These are phyloP conservation scores for Dione juno DNA, from an alignment of 2,888 invertebrate species.

Conservation along the genomic window DNA sequence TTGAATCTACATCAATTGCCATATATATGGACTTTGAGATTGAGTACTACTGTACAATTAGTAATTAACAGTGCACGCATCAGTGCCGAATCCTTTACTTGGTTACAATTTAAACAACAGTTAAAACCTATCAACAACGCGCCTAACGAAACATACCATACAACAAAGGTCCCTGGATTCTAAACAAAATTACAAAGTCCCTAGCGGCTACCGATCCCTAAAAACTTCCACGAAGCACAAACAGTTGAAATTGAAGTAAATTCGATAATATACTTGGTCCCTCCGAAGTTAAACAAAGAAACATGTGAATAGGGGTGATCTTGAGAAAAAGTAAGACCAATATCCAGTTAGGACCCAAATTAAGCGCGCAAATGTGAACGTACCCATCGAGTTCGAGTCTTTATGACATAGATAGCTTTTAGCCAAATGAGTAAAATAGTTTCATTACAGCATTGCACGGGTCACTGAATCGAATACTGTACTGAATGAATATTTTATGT, in stretches of 20 bases:
- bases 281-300: conserved; percentile 44
- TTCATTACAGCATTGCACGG: conserved; percentile 32
- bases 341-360: conserved; percentile 40
- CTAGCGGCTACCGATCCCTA: conserved; percentile 16
- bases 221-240: conserved; percentile 36
- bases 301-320: conserved; percentile 38
- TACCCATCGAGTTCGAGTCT: conserved; percentile 40
- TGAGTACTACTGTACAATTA: no score
- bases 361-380: conserved; percentile 42
- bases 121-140: conserved; percentile 4
- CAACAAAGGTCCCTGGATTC: conserved; percentile 22
- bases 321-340: conserved; percentile 38
- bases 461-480: conserved; percentile 31
- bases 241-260: conserved; percentile 36
- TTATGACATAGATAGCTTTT: conserved; percentile 46
- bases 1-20: not conserved
- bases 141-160: conserved; percentile 9
- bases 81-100: not conserved
- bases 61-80: not conserved
- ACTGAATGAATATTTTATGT: not conserved
- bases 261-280: conserved; percentile 38
- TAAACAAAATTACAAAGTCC: conserved; percentile 30
- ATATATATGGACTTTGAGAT: not conserved
- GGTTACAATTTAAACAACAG: conserved; percentile 4
- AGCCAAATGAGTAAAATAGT: conserved; percentile 44